phyloP scores from a whole-genome alignment of 2,888 invertebrate species.

The Drosophila mayaguana region DNA sequence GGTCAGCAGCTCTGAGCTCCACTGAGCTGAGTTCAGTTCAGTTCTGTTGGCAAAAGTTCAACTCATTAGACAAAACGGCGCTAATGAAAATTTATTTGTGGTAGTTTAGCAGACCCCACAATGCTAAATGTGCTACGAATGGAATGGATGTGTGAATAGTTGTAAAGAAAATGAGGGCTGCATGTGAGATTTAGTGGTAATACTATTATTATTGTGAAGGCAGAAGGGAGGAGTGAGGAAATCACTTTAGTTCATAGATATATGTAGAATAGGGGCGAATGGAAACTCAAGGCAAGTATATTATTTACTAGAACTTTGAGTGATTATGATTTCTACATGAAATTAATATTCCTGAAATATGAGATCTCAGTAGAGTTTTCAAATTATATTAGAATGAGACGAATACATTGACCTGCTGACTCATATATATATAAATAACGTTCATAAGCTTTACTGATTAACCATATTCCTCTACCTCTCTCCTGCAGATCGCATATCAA shows the following conservation, averaged over 20 bases:
- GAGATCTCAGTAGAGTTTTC: no score
- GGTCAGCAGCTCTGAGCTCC: conserved; percentile 12
- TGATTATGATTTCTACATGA: no score
- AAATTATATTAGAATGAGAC: no score
- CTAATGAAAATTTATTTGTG: conserved; percentile 10
- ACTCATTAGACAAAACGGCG: conserved; percentile 14
- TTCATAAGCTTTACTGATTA: no score
- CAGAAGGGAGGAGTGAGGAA: not conserved
- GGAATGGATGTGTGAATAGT: not conserved
- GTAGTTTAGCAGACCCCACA: not conserved
- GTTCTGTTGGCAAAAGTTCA: conserved; percentile 18
- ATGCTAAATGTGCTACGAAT: not conserved
- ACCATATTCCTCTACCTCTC: no score
- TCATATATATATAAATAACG: no score
- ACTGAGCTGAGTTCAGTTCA: not conserved
- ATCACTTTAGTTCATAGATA: not conserved
- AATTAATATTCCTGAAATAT: no score
- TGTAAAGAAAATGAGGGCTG: no score
- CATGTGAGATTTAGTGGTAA: not conserved
- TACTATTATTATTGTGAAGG: not conserved
- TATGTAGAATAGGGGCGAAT: not conserved
- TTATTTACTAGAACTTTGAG: no score
- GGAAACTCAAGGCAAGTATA: not conserved
- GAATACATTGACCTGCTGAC: no score
- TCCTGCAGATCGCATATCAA: no score